phyloP scores from a whole-genome alignment of 1,140 invertebrate species.

The Drosophila simulans region DNA sequence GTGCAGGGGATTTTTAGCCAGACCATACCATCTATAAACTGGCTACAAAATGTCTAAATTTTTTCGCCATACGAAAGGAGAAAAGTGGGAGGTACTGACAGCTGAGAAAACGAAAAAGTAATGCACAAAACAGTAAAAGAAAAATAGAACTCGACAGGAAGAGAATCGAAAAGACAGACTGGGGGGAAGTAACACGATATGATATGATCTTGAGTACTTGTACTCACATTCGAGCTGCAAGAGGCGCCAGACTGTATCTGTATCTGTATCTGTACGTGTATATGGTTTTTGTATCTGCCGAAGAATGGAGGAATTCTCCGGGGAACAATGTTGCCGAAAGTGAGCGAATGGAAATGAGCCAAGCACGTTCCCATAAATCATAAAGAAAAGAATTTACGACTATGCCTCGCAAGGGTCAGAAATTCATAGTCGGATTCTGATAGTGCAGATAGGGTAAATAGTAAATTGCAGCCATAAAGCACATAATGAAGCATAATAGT shows the following conservation, averaged over 20 bases:
- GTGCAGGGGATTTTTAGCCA: not conserved
- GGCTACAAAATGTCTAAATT: constrained; percentile 78
- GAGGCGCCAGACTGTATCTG: constrained; percentile 21
- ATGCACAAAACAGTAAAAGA: not conserved
- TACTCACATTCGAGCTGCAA: constrained; percentile 10
- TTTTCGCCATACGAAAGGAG: constrained; percentile 20
- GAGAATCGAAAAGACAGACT: constrained; percentile 9
- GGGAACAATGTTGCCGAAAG: constrained; percentile 40
- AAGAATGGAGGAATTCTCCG: constrained; percentile 20
- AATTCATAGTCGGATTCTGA: not conserved
- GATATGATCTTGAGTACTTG: constrained; percentile 51
- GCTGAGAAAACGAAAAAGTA: constrained; percentile 9
- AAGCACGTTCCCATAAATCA: constrained; percentile 35
- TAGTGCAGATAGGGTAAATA: constrained; percentile 10
- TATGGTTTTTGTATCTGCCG: constrained; percentile 7
- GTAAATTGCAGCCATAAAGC: constrained; percentile 3
- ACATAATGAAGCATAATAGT: constrained; percentile 7
- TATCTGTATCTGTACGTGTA: constrained; percentile 7
- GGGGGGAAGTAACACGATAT: constrained; percentile 35
- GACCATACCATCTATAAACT: constrained; percentile 66
- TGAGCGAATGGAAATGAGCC: constrained; percentile 25
- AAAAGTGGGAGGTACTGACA: constrained; percentile 43
- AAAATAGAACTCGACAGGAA: not conserved
- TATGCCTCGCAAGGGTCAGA: not conserved
- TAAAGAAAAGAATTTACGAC: constrained; percentile 2